These are phyloP conservation scores for Thamnophis elegans DNA, from an alignment of 2,797 vertebrate genomes.

Conservation along the genomic window DNA sequence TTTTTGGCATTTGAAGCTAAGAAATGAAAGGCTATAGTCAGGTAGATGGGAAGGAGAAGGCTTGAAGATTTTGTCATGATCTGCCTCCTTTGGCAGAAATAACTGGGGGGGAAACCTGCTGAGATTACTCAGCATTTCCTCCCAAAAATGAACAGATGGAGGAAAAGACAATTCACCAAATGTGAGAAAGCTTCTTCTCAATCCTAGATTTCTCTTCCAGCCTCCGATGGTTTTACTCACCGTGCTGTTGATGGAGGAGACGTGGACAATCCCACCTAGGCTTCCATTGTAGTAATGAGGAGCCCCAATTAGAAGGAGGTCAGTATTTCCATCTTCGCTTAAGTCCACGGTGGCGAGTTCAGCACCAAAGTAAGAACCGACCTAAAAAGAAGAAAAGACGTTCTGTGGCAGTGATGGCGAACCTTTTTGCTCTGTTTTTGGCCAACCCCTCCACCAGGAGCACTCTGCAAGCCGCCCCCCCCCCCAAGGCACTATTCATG, in stretches of 20 bases:
- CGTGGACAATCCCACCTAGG: conserved; percentile 70
- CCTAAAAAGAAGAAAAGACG: conserved; percentile 51
- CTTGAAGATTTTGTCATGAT: not conserved
- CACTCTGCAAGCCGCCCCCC: too few relatives aligned
- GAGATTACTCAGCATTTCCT: not conserved
- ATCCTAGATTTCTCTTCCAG: too few relatives aligned
- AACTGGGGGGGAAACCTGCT: not conserved
- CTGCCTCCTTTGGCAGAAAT: not conserved
- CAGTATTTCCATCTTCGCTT: conserved; percentile 68
- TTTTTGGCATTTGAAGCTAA: not conserved
- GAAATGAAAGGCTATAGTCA: not conserved
- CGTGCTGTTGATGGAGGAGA: conserved; percentile 56
- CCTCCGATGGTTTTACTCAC: not conserved
- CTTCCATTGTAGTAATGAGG: conserved; percentile 66
- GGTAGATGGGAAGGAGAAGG: not conserved
- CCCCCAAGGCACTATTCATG: too few relatives aligned
- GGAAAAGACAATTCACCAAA: not conserved
- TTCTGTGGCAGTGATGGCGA: too few relatives aligned
- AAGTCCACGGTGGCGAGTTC: conserved; percentile 74
- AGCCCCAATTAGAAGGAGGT: conserved; percentile 78
- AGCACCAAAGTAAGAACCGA: conserved; percentile 79
- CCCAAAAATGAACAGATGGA: not conserved
- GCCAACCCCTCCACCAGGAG: too few relatives aligned
- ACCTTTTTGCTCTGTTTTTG: too few relatives aligned
- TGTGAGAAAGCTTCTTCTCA: not conserved